A percentile compares a stretch with the other conserved stretches of the same genome.
phyloP scores from a whole-genome alignment of 35 echinoderm and acorn worm species.

The Strongylocentrotus purpuratus region DNA sequence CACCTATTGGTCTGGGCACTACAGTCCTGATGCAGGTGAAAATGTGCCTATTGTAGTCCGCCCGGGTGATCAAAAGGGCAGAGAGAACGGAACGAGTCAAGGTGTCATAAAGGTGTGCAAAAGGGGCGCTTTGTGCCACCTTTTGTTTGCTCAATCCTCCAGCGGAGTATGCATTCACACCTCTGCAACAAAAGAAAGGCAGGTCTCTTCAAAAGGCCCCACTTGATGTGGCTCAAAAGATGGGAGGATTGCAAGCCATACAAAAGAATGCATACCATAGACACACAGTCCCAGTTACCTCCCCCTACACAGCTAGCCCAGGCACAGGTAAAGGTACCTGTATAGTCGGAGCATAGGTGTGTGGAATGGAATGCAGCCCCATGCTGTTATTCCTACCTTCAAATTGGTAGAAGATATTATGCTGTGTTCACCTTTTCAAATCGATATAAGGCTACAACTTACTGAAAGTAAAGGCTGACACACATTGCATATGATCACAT shows the following conservation, averaged over 20 bases:
- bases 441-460: background rate
- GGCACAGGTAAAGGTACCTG: constrained; percentile 26
- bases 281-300: constrained; percentile 7
- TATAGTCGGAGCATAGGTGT: background rate
- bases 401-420: background rate
- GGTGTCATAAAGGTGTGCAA: constrained; percentile 42
- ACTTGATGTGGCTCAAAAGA: constrained; percentile 1
- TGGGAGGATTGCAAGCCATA: background rate
- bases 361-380: background rate
- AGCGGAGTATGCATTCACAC: background rate
- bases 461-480: background rate
- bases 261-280: background rate
- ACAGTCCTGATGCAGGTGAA: constrained; percentile 21
- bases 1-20: background rate
- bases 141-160: constrained; percentile 31
- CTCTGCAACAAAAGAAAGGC: constrained; percentile 28
- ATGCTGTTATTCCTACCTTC: background rate
- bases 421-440: background rate
- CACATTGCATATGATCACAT: background rate
- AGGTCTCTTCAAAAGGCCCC: background rate
- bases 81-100: constrained; percentile 6
- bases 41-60: background rate
- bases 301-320: background rate
- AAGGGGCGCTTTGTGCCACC: constrained; percentile 28
- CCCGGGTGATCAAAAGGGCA: background rate